A percentile compares a stretch with the other conserved stretches of the same genome.
Evolutionary conservation across 2,888 invertebrate genomes (phyloP).

Genomic region (Hypsopygia costalis): DNA sequence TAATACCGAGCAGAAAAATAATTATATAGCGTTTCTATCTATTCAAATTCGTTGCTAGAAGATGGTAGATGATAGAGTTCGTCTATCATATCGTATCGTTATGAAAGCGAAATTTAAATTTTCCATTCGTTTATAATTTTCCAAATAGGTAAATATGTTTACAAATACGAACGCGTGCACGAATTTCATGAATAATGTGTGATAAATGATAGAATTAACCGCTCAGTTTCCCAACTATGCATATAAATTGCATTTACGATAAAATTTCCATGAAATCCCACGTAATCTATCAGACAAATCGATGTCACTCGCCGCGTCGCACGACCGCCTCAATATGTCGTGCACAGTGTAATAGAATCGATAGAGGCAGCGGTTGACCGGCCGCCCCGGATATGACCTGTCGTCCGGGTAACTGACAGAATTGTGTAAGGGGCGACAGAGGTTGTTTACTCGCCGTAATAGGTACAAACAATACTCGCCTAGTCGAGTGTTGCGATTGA

Average conservation of each 20-base stretch:
- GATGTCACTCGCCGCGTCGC: conserved; percentile 27
- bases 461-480: conserved; percentile 53
- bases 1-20: too few species aligned
- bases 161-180: too few species aligned
- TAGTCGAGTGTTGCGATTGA: conserved; percentile 29
- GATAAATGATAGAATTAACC: background rate
- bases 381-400: conserved; percentile 65
- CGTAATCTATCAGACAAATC: conserved; percentile 32
- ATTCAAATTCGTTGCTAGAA: too few species aligned
- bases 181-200: too few species aligned
- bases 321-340: conserved; percentile 60
- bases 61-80: too few species aligned
- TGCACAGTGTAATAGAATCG: conserved; percentile 67
- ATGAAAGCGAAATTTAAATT: too few species aligned
- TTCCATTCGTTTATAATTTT: too few species aligned
- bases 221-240: background rate
- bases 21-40: too few species aligned
- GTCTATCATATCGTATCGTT: too few species aligned
- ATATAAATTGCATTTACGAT: conserved; percentile 3
- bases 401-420: conserved; percentile 61
- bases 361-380: conserved; percentile 57
- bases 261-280: conserved; percentile 5
- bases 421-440: conserved; percentile 48
- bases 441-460: conserved; percentile 53
- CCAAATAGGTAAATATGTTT: too few species aligned